A percentile compares a stretch with the other conserved stretches of the same genome.
Conservation (phyloP, 1,140 invertebrate species). For the Calephelis virginiensis region DNA sequence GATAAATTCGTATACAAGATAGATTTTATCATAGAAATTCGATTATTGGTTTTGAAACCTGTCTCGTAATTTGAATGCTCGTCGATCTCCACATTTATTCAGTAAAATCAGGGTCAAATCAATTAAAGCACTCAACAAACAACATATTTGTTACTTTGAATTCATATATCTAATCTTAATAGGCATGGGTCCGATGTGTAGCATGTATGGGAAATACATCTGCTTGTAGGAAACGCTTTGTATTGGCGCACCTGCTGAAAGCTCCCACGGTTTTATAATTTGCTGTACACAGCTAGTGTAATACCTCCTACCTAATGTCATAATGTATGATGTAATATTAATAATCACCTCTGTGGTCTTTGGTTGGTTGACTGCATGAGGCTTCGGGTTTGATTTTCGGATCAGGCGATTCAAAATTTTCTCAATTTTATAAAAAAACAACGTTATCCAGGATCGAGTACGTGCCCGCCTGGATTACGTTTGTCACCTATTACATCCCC, state of each 20-base stretch:
- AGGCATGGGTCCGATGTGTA: slow-evolving; percentile 12
- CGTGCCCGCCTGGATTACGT: too few relatives aligned
- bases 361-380: too few relatives aligned
- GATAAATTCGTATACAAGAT: too few relatives aligned
- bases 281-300: slow-evolving; percentile 25
- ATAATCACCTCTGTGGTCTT: too few relatives aligned
- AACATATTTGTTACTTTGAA: neutral
- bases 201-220: slow-evolving; percentile 58
- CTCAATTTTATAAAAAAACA: too few relatives aligned
- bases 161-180: neutral
- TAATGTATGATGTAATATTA: neutral
- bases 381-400: too few relatives aligned
- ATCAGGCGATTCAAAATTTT: too few relatives aligned
- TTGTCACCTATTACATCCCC: too few relatives aligned
- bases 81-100: neutral
- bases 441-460: too few relatives aligned
- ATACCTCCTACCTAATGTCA: neutral
- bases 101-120: neutral
- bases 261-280: slow-evolving; percentile 57
- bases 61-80: neutral
- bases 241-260: slow-evolving; percentile 61
- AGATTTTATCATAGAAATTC: neutral
- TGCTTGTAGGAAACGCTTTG: slow-evolving; percentile 58
- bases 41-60: neutral
- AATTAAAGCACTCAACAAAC: neutral